phyloP scores from a whole-genome alignment of 2,113 vertebrate species.

The Cheilinus undulatus region DNA sequence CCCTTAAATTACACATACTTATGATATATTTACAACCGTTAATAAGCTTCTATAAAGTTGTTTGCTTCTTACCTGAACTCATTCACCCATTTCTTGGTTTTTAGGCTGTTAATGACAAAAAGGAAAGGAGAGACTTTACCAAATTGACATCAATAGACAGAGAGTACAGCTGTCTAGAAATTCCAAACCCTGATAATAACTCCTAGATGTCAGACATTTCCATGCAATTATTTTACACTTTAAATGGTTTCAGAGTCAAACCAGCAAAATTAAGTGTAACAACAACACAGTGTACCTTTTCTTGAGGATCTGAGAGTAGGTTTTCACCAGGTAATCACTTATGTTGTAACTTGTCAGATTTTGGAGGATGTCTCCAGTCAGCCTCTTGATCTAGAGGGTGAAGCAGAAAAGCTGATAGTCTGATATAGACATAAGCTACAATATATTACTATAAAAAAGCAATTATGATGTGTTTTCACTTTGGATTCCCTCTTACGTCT shows the following conservation, averaged over 20 bases:
- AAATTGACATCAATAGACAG: background rate
- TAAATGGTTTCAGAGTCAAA: too few species aligned
- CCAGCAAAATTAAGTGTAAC: background rate
- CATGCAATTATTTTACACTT: too few species aligned
- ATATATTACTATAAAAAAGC: too few species aligned
- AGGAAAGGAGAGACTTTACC: constrained; percentile 7
- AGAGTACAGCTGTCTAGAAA: too few species aligned
- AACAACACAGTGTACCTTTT: constrained; percentile 86
- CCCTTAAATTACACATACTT: too few species aligned
- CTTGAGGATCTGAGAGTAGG: constrained; percentile 92
- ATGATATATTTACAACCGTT: too few species aligned
- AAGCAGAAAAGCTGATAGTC: background rate
- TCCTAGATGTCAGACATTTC: too few species aligned
- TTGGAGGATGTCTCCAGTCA: constrained; percentile 89
- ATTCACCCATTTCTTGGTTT: constrained; percentile 92
- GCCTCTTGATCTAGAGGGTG: constrained; percentile 72
- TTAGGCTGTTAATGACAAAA: constrained; percentile 79
- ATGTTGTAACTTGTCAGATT: constrained; percentile 94
- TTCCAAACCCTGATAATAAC: too few species aligned
- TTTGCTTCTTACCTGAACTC: constrained; percentile 90
- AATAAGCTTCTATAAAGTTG: too few species aligned
- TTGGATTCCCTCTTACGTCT: too few species aligned
- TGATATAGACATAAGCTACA: too few species aligned
- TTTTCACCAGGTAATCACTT: constrained; percentile 97
- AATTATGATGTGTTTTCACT: too few species aligned